Base-by-base conservation (phyloP, 1,140 invertebrate genomes). In the Drosophila tropicalis region DNA sequence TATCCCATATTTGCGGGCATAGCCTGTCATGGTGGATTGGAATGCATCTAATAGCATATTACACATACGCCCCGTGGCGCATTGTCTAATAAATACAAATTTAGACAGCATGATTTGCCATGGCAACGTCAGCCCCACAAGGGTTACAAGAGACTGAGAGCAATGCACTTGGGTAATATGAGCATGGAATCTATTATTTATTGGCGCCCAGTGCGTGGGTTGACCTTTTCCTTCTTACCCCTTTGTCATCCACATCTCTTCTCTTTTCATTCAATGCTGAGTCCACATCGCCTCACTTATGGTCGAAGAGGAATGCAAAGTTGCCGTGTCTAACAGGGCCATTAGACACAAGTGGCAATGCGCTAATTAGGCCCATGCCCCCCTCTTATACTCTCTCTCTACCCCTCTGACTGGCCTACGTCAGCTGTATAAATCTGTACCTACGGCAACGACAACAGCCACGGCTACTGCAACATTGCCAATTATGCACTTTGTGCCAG, bases 261-360 rank as follows among this genome's bases (percentile, higher is more conserved):
- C 2, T 29, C 22, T 13, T 13, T 6, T 7, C 47, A 19, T 22
- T 12, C 47, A 36, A 36, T 36, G 7, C 1, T 10, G 9, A 12
- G 10, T 36, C 34, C 15, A 19, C 54, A 39, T 13, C 15, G 61
- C 32, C 54, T 10, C 51, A 12, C 47, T 39, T 44, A 68, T 55
- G 13, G 64, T 40, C n/a, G 60, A 72, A 55, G 54, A 60, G 41
- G 58, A 71, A 76, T 76, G 72, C 66, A 62, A 76, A 60, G 73
- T 51, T 61, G 41, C 41, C 82, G 77, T 87, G 87, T 90, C 70
- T 76, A 84, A 90, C 87, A 90, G 87, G 82, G 71, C 90, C 82
- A 90, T 90, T 90, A 86, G 83, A 68, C 80, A 70, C 83, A 90
- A 90, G 87, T 90, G 87, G 77, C 77, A 84, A 82, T 90, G 89